phyloP scores from a whole-genome alignment of 2,797 vertebrate species.

The Otus scops region DNA sequence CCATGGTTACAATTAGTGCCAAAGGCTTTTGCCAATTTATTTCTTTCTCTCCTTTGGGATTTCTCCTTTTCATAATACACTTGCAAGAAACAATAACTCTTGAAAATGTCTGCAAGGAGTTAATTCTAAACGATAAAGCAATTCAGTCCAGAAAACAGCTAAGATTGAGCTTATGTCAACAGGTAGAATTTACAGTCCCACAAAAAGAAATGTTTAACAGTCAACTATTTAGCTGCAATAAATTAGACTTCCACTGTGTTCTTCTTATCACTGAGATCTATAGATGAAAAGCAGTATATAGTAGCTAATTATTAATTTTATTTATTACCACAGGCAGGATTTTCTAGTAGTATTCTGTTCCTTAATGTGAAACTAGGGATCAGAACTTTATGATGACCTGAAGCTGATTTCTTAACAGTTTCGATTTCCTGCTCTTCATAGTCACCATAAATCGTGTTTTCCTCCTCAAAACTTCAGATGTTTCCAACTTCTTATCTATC shows the following conservation, averaged over 20 bases:
- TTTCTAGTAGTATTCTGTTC: conserved; percentile 37
- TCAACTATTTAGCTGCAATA: conserved; percentile 70
- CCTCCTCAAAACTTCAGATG: conserved; percentile 45
- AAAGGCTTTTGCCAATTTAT: conserved; percentile 10
- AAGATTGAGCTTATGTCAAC: conserved; percentile 55
- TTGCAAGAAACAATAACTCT: conserved; percentile 49
- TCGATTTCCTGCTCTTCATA: conserved; percentile 52
- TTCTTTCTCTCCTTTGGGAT: conserved; percentile 40
- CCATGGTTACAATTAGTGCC: conserved; percentile 25
- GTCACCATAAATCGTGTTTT: conserved; percentile 53
- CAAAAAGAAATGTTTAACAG: conserved; percentile 75
- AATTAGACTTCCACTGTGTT: conserved; percentile 54
- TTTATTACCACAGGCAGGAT: conserved; percentile 56
- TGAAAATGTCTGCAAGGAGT: conserved; percentile 37
- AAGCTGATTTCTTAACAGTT: conserved; percentile 58
- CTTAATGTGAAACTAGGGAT: conserved; percentile 57
- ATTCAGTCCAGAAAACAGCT: conserved; percentile 50
- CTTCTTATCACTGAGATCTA: conserved; percentile 44
- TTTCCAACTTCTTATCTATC: conserved; percentile 54
- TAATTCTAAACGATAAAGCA: conserved; percentile 53
- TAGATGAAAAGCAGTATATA: conserved; percentile 53
- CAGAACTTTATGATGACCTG: conserved; percentile 58
- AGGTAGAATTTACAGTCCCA: conserved; percentile 72
- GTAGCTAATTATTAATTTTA: conserved; percentile 60
- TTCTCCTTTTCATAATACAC: conserved; percentile 40